Conservation (phyloP, 2,113 vertebrate species). For the Fulica atra region DNA sequence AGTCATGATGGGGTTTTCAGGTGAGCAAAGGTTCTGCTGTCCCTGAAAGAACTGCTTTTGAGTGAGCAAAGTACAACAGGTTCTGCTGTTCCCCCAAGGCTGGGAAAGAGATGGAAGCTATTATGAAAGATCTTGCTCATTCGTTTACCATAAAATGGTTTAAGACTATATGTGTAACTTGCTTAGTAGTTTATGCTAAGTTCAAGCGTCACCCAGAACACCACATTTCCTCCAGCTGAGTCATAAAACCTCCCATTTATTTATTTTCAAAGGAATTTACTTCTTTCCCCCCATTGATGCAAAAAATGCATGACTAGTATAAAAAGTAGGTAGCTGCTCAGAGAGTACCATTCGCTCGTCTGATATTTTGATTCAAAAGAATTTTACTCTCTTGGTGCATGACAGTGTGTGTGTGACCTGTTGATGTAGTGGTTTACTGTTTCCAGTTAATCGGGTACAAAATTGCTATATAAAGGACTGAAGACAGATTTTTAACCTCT, state of each 20-base stretch:
- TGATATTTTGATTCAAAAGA: background rate
- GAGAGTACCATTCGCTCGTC: background rate
- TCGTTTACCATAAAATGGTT: background rate
- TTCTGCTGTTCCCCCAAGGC: no score
- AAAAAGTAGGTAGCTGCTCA: background rate
- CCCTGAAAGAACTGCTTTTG: background rate
- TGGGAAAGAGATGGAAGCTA: background rate
- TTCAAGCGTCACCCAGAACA: background rate
- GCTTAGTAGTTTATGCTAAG: background rate
- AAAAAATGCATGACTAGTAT: background rate
- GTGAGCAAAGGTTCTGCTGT: background rate
- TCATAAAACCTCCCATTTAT: background rate
- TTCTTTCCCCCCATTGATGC: background rate
- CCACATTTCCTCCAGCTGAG: background rate
- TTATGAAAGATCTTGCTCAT: background rate
- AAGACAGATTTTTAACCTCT: background rate
- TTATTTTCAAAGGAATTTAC: background rate
- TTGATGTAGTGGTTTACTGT: background rate
- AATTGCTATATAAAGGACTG: background rate
- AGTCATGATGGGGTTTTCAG: background rate
- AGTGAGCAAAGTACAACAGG: no score
- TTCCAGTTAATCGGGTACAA: constrained; percentile 14
- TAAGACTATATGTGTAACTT: background rate
- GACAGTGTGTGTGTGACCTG: background rate
- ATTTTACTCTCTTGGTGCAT: background rate